These are phyloP conservation scores for Cervus canadensis DNA, from an alignment of 2,113 vertebrate species.

Conservation along the genomic window DNA sequence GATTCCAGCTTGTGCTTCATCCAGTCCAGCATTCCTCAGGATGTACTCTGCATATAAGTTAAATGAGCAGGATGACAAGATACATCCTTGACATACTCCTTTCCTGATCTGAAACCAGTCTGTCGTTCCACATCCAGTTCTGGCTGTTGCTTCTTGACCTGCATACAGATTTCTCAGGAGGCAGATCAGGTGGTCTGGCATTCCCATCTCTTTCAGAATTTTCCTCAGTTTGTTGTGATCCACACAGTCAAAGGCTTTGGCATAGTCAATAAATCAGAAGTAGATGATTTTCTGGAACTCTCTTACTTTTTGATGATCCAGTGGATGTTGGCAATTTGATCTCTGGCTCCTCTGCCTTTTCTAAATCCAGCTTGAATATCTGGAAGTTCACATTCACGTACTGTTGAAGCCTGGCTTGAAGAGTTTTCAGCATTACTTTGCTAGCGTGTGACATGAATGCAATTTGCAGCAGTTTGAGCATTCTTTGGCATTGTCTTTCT, in stretches of 20 bases:
- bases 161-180: neutral
- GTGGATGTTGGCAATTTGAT: neutral
- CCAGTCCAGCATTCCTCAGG: neutral
- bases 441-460: neutral
- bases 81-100: neutral
- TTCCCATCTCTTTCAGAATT: neutral
- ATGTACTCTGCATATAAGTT: neutral
- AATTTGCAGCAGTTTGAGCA: neutral
- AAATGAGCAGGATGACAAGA: neutral
- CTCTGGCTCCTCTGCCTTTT: neutral
- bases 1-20: neutral
- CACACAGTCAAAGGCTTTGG: neutral
- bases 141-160: neutral
- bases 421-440: neutral
- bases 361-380: neutral
- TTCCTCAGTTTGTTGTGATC: neutral
- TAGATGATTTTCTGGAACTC: neutral
- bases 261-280: neutral
- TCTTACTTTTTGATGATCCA: neutral
- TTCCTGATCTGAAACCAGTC: neutral
- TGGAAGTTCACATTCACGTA: fast-evolving
- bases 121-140: neutral
- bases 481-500: neutral
- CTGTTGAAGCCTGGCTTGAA: neutral
- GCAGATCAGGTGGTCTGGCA: neutral